Conservation (phyloP, 2,888 invertebrate species). For the Atethmia centrago region DNA sequence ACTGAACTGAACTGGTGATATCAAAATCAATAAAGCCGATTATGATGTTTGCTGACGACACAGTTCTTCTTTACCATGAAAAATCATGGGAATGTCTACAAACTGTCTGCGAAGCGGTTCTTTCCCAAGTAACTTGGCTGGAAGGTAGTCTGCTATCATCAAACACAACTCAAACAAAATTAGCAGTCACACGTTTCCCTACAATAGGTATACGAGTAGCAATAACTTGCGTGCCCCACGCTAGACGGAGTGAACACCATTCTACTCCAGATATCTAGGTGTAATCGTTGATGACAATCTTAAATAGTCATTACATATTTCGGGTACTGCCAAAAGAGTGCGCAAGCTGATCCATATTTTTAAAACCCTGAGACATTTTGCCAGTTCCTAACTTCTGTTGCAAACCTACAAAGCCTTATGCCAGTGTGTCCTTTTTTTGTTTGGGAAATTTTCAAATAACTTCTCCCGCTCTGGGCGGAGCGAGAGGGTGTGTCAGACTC, state of each 20-base stretch:
- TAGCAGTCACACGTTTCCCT: too few relatives aligned
- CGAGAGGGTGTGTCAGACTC: too few relatives aligned
- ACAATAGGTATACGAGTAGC: too few relatives aligned
- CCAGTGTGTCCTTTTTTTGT: too few relatives aligned
- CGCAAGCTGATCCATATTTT: not conserved
- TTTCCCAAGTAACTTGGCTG: not conserved
- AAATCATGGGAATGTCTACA: too few relatives aligned
- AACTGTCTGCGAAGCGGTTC: too few relatives aligned
- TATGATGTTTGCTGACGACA: too few relatives aligned
- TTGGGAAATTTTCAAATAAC: too few relatives aligned
- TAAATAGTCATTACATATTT: not conserved
- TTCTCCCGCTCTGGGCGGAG: too few relatives aligned
- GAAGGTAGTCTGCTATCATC: not conserved
- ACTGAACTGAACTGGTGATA: too few relatives aligned
- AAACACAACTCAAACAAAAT: not conserved
- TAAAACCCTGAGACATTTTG: not conserved
- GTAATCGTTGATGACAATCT: not conserved
- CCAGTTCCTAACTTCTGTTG: not conserved
- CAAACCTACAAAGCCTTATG: not conserved
- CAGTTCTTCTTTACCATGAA: too few relatives aligned
- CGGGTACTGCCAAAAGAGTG: not conserved
- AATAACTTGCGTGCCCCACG: not conserved
- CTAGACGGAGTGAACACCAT: not conserved
- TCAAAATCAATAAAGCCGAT: too few relatives aligned
- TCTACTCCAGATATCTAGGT: not conserved